phyloP scores from a whole-genome alignment of 2,797 vertebrate genomes.

The Micropoecilia bifurca region DNA sequence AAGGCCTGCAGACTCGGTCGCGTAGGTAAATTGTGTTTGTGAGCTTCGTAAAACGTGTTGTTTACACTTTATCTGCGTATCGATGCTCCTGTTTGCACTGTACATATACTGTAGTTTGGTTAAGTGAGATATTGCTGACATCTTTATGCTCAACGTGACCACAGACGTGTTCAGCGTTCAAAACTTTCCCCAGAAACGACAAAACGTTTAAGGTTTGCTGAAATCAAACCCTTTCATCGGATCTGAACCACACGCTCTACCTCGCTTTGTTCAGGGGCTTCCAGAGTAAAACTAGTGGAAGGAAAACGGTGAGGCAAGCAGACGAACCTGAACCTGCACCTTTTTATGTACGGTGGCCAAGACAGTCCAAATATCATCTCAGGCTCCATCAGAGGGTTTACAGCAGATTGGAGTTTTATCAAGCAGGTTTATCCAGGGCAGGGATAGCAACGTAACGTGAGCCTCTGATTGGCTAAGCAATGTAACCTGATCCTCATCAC shows the following conservation, averaged over 20 bases:
- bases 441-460: no score
- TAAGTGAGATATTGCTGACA: slow-evolving; percentile 28
- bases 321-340: not conserved
- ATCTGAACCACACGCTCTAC: slow-evolving; percentile 77
- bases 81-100: slow-evolving; percentile 58
- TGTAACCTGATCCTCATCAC: no score
- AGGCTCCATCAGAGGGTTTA: not conserved
- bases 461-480: no score
- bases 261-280: slow-evolving; percentile 80
- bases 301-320: not conserved
- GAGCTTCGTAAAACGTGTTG: slow-evolving; percentile 70
- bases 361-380: slow-evolving; percentile 10
- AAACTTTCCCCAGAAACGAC: not conserved
- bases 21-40: slow-evolving; percentile 65
- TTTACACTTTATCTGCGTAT: slow-evolving; percentile 58
- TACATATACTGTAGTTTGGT: slow-evolving; percentile 65
- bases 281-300: slow-evolving; percentile 36
- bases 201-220: not conserved
- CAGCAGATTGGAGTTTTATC: not conserved
- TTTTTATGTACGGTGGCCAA: slow-evolving; percentile 11
- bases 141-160: slow-evolving; percentile 26
- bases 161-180: slow-evolving; percentile 26
- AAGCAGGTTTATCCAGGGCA: no score
- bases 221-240: slow-evolving; percentile 11
- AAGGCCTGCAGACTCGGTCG: slow-evolving; percentile 24